phyloP scores from a whole-genome alignment of 1,140 invertebrate genomes.

The Caenorhabditis elegans region DNA sequence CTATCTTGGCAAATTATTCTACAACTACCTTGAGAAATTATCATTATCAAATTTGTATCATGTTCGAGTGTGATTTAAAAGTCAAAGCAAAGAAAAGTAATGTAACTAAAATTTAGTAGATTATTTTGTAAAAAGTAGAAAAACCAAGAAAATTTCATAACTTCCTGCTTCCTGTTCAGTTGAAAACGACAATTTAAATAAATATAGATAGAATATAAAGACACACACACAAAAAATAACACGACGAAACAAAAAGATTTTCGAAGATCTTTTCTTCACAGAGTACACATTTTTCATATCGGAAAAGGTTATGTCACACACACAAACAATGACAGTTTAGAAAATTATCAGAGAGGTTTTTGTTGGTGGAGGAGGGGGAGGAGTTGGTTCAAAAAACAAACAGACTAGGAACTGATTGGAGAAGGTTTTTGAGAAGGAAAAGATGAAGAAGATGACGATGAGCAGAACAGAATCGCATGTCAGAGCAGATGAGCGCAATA shows the following conservation, averaged over 20 bases:
- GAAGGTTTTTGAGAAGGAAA: neutral
- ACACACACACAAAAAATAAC: neutral
- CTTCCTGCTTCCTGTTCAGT: constrained; percentile 1
- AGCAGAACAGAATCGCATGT: constrained; percentile 14
- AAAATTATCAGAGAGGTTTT: neutral
- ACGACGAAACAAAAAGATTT: neutral
- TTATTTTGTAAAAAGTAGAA: neutral
- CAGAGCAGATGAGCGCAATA: neutral
- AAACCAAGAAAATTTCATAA: constrained; percentile 3
- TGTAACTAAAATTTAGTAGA: too few relatives aligned
- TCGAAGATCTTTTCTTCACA: neutral
- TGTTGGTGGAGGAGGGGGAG: neutral
- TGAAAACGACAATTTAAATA: neutral
- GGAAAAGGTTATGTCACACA: constrained; percentile 9
- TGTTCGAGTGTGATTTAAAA: too few relatives aligned
- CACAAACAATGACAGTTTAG: constrained; percentile 32
- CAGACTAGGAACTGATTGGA: neutral
- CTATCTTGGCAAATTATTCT: too few relatives aligned
- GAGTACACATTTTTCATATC: constrained; percentile 20
- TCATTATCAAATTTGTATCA: too few relatives aligned
- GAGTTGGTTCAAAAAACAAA: neutral
- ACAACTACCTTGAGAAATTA: too few relatives aligned
- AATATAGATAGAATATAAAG: neutral
- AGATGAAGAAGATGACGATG: neutral
- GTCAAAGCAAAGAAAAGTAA: too few relatives aligned